phyloP scores from a whole-genome alignment of 2,888 invertebrate genomes.

The Brenthis daphne region DNA sequence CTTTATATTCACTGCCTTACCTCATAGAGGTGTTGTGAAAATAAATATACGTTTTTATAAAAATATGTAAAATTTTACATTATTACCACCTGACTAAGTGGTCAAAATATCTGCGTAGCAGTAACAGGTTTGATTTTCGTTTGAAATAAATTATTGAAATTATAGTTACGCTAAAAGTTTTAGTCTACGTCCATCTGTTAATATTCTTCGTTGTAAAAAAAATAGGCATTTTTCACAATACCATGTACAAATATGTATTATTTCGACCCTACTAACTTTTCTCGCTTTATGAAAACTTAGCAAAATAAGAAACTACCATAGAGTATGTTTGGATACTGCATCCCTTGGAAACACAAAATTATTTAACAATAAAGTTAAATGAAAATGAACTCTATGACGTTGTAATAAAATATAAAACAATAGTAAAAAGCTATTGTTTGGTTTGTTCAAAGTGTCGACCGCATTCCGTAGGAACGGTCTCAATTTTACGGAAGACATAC shows the following conservation, averaged over 20 bases:
- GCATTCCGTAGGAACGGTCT: slow-evolving; percentile 59
- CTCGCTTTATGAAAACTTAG: slow-evolving; percentile 19
- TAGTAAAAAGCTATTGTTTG: slow-evolving; percentile 40
- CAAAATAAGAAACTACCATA: slow-evolving; percentile 25
- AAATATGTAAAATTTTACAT: no score
- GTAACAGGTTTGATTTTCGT: no score
- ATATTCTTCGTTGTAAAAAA: no score
- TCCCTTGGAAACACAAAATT: slow-evolving; percentile 40
- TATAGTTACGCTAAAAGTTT: no score
- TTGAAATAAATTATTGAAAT: no score
- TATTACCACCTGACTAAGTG: no score
- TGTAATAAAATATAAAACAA: slow-evolving; percentile 33
- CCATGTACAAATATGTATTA: background rate
- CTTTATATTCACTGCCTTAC: no score
- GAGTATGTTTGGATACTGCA: slow-evolving; percentile 24
- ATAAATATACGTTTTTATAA: no score
- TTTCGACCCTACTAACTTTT: slow-evolving; percentile 9
- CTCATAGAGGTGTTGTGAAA: no score
- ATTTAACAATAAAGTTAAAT: slow-evolving; percentile 28
- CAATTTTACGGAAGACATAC: slow-evolving; percentile 61
- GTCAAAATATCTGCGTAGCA: no score
- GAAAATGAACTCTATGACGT: slow-evolving; percentile 46
- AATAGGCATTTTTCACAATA: background rate
- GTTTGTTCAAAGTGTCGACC: slow-evolving; percentile 40
- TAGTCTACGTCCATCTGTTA: no score